These are phyloP conservation scores for Caranx melampygus DNA, from an alignment of 2,113 vertebrate genomes.

Conservation along the genomic window DNA sequence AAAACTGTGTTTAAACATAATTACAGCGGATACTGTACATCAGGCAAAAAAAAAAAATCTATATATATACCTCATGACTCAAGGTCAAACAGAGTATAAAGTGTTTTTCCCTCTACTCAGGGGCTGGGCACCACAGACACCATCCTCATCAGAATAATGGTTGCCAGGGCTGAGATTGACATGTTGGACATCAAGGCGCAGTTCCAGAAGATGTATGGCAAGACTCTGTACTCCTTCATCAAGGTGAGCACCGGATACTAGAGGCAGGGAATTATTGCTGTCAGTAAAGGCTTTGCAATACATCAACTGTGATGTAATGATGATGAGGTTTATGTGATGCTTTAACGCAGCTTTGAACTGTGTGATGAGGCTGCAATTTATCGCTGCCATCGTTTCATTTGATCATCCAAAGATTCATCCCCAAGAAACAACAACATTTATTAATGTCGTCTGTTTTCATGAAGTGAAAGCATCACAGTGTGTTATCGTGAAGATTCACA, in stretches of 20 bases:
- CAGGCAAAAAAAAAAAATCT: background rate
- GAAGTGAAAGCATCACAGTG: too few relatives aligned
- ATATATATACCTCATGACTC: background rate
- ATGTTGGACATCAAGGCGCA: conserved; percentile 93
- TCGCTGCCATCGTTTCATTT: background rate
- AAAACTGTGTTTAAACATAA: background rate
- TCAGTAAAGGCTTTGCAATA: conserved; percentile 34
- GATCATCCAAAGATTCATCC: background rate
- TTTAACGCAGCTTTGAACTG: background rate
- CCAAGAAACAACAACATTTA: background rate
- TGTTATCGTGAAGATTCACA: conserved; percentile 18
- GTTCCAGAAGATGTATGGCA: conserved; percentile 92
- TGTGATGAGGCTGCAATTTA: background rate
- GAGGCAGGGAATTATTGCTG: background rate
- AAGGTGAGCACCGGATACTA: conserved; percentile 83
- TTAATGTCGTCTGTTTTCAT: background rate
- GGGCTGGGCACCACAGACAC: conserved; percentile 94
- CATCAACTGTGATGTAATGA: conserved; percentile 21
- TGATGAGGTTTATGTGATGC: conserved; percentile 6
- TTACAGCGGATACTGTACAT: background rate
- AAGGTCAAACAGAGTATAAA: background rate
- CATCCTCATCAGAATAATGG: conserved; percentile 94
- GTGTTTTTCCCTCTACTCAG: conserved; percentile 69
- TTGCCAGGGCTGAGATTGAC: conserved; percentile 93
- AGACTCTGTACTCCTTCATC: conserved; percentile 95